Percentiles rank a stretch among this genome's conserved stretches.
Evolutionary conservation across 1,140 invertebrate species (phyloP).

Genomic region (Leguminivora glycinivorella): DNA sequence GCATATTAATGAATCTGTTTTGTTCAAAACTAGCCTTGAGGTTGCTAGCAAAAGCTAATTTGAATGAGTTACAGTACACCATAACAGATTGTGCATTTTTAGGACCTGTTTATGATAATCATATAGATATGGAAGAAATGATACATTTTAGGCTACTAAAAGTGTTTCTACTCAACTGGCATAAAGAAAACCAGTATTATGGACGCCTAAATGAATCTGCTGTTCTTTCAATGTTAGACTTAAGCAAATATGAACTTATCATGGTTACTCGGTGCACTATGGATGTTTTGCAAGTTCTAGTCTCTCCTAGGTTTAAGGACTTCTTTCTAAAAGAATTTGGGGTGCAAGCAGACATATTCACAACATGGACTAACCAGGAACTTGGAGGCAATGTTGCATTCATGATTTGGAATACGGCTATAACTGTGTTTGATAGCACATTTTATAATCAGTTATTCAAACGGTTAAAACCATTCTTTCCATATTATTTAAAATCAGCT

Average conservation of each 20-base stretch:
- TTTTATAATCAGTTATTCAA: constrained; percentile 1
- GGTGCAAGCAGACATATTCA: constrained; percentile 3
- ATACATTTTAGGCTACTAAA: constrained; percentile 3
- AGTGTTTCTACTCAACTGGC: constrained; percentile 9
- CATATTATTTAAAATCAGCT: constrained; percentile 8
- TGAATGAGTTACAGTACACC: constrained; percentile 1
- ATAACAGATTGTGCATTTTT: constrained; percentile 22
- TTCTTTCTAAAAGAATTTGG: constrained; percentile 14
- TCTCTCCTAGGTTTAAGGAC: constrained; percentile 5
- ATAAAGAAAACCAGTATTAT: constrained; percentile 18
- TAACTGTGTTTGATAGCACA: constrained; percentile 6
- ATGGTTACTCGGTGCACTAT: not conserved
- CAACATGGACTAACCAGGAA: not conserved
- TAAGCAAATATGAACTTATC: constrained; percentile 4
- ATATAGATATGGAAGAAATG: constrained; percentile 1
- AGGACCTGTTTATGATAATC: constrained; percentile 9
- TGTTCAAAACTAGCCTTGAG: not conserved
- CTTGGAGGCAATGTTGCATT: constrained; percentile 15
- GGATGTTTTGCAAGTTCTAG: constrained; percentile 1
- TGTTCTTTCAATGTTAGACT: constrained; percentile 14
- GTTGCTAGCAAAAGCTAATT: not conserved
- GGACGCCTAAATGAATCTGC: constrained; percentile 9
- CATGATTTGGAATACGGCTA: constrained; percentile 19
- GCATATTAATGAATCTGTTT: constrained; percentile 10
- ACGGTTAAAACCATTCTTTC: not conserved